Percentiles rank a stretch among this genome's conserved stretches.
phyloP scores from a whole-genome alignment of 2,888 invertebrate species.

The Junonia oenone region DNA sequence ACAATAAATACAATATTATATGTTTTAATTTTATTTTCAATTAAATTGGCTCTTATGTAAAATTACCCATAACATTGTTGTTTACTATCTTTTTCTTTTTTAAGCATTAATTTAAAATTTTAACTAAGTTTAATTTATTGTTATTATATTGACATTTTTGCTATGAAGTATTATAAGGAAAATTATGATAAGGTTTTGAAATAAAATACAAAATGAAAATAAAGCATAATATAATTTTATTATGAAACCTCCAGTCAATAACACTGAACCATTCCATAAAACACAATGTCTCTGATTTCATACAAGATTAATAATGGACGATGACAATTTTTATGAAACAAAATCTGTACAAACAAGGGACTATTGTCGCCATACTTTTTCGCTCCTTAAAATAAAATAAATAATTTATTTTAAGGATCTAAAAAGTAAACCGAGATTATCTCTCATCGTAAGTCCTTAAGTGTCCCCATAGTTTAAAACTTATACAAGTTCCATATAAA shows the following conservation, averaged over 20 bases:
- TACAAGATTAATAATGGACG: slow-evolving; percentile 48
- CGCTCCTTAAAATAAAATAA: too few relatives aligned
- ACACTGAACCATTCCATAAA: slow-evolving; percentile 77
- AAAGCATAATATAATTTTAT: slow-evolving; percentile 80
- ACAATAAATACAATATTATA: too few relatives aligned
- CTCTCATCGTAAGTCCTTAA: not conserved
- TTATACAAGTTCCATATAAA: slow-evolving; percentile 34
- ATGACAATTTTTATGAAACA: slow-evolving; percentile 20
- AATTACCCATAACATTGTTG: too few relatives aligned
- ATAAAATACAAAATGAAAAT: slow-evolving; percentile 72
- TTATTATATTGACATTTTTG: slow-evolving; percentile 14
- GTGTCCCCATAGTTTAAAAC: not conserved
- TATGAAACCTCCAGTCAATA: slow-evolving; percentile 77
- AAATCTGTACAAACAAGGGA: not conserved
- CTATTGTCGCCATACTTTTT: too few relatives aligned
- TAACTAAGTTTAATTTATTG: slow-evolving; percentile 19
- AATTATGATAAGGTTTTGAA: slow-evolving; percentile 34
- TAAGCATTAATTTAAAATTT: slow-evolving; percentile 10
- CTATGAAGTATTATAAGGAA: not conserved
- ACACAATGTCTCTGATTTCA: slow-evolving; percentile 63
- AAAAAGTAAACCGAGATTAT: too few relatives aligned
- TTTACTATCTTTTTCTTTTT: too few relatives aligned
- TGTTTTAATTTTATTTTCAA: not conserved
- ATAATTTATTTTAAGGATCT: too few relatives aligned
- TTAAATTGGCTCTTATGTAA: too few relatives aligned